Base-by-base conservation (phyloP, 2,888 invertebrate genomes). In the Zygothrica quintamaculata region DNA sequence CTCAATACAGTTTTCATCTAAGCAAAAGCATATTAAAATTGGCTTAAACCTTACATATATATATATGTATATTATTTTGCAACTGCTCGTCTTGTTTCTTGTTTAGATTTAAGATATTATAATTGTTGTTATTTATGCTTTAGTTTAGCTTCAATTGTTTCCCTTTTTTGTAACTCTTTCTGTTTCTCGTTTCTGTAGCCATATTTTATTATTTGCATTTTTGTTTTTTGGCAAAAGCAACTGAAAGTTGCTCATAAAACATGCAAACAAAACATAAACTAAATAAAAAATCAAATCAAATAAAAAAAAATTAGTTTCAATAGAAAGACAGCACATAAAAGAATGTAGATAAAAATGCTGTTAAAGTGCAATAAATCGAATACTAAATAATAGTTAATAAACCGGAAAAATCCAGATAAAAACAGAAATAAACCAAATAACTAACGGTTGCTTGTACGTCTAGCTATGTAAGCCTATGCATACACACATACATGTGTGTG, bases 381-480 rank as follows among this genome's bases (percentile, higher is more conserved):
- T 47, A 12, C 13, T 12, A 39, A 51, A n/a, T 5, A 18, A 53
- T 29, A 29, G 29, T 29, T 31, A 36, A 36, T 12, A 25, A 52
- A 52, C 48, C 51, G 12, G 37, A 42, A 60, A 40, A n/a, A 34
- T 34, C 15, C 26, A 56, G 11, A 33, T 33, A 15, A 46, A 29
- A 57, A 26, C 2, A 11, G 13, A 15, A 26, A 25, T 8, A 15
- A 39, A 33, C 22, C 18, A 33, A 39, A 43, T 36, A n/a, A 44
- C 55, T 40, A 52, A 39, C 29, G 43, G 57, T 61, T 71, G 74
- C 77, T 80, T 74, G 59, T 77, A 77, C 68, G 43, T 74, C 70
- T 69, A 75, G 59, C 61, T 67, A 77, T 37, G 51, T 77, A 77
- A 69, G 69, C 68, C 42, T 26, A 34, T 43, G 46, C 58, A 34